Evolutionary conservation across 1,140 invertebrate genomes (phyloP), one percentile per base, ranked within the genome.

Genomic region (Cheumatopsyche charites): DNA sequence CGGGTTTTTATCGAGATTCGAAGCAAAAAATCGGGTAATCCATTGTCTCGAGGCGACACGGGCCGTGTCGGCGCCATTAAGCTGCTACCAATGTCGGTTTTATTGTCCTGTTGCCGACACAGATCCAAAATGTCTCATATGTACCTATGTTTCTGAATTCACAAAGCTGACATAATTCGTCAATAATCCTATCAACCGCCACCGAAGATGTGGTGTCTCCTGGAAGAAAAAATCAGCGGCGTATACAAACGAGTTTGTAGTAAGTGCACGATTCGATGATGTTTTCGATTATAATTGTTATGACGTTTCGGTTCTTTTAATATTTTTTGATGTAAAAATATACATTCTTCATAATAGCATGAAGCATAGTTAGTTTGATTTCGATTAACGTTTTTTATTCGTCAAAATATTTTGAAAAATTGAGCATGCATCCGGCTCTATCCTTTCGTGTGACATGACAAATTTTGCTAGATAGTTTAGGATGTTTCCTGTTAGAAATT

Each of bases 1-100:
- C 12, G 49, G 23, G 1, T 52, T 52, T 42, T n/a, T 49, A 19
- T 49, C 45, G 13, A 49, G 29, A 15, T 9, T n/a, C 4, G 15
- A 63, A 3, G 41, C 41, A 63, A 63, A 63, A 62, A 43, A 63
- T 17, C n/a, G 15, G 62, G 62, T 63, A 63, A 63, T 63, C 62
- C 62, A 63, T 63, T 63, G 62, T 63, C 62, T 63, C 4, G 62
- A 21, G 62, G 62, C 62, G 62, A 63, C 62, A 63, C 15, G 62
- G 62, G 15, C 62, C 62, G 23, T 63, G 62, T 63, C 62, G 63
- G 63, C 63, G 63, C 63, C 63, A 66, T 47, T 63, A 63, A 63
- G n/a, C 62, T 23, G 62, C 41, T 15, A 63, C 29, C 62, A 21
- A 7, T 13, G n/a, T 11, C 41, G 62, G 62, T 63, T 58, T 63